Evolutionary conservation across 2,113 vertebrate genomes (phyloP).

Genomic region (Megatriorchis doriae): DNA sequence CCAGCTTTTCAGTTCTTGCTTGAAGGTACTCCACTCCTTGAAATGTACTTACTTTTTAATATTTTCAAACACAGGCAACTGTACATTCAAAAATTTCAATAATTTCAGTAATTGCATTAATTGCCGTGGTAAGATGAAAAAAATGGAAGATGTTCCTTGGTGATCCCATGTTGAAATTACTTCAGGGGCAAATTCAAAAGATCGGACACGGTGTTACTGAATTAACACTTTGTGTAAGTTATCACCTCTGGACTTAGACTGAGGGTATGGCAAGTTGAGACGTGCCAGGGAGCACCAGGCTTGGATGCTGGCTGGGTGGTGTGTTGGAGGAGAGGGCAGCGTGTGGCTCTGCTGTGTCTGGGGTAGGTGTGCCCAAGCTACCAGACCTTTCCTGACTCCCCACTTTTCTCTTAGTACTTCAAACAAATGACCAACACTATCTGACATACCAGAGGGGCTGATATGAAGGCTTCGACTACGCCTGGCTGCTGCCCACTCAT

Average conservation of each 20-base stretch:
- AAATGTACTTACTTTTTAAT: conserved; percentile 38
- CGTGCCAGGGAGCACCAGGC: neutral
- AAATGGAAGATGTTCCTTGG: neutral
- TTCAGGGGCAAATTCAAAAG: neutral
- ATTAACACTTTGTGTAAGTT: neutral
- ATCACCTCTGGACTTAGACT: neutral
- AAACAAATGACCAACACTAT: neutral
- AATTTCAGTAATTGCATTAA: neutral
- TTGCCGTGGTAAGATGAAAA: neutral
- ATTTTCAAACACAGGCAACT: conserved; percentile 36
- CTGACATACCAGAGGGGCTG: neutral
- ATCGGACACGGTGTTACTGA: neutral
- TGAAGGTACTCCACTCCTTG: conserved; percentile 54
- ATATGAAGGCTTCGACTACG: neutral
- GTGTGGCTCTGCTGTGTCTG: neutral
- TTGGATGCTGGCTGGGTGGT: neutral
- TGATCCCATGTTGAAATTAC: neutral
- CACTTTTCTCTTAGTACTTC: neutral
- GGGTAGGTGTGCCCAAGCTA: neutral
- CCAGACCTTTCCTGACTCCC: neutral
- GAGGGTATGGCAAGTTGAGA: neutral
- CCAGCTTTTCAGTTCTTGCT: conserved; percentile 63
- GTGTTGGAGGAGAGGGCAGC: neutral
- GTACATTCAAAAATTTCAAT: neutral
- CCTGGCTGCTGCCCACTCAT: neutral